Evolutionary conservation across 1,140 invertebrate species (phyloP), one percentile per base, ranked within the genome.

Genomic region (Drosophila murphyi): DNA sequence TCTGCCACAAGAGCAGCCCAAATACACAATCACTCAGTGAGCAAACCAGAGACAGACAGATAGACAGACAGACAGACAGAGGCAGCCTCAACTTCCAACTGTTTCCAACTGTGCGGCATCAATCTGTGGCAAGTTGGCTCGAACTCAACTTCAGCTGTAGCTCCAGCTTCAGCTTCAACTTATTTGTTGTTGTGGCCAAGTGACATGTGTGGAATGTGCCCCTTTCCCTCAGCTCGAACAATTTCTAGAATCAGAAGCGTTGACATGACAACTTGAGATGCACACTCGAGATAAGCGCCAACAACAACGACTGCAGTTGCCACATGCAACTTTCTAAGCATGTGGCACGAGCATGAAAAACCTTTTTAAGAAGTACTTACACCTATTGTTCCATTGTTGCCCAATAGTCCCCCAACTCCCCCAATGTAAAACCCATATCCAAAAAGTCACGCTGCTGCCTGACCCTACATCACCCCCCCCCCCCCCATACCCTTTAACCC

Each of bases 251-350:
- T 89, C 85, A 89, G 85, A 89, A 89, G 85, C 85, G 85, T 89
- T 89, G 85, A 89, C 85, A 89, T 89, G 85, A 90, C 86, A 89
- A 89, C 85, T 89, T 83, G 81, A 89, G 85, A 89, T 89, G 68
- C 59, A 55, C 72, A 69, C 47, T 2, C 57, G 29, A 70, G 85
- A 89, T 89, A 89, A 85, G 80, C 71, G 56, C 56, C 62, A 63
- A 71, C 57, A 48, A 60, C 20, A 52, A 43, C 70, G 41, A 8
- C 67, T 35, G 29, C 64, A 29, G 4, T 43, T 71, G 41, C 51
- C 35, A 67, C 35, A 64, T 67, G 56, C 69, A 78, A 67, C 78
- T 81, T 89, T 85, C 80, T 76, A 83, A 65, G 57, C 57, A 55
- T 69, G 71, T 85, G 85, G 86, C 86, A 81, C 78, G 78, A 89